Base-by-base conservation (phyloP, 2,888 invertebrate genomes). In the Nysson spinosus region DNA sequence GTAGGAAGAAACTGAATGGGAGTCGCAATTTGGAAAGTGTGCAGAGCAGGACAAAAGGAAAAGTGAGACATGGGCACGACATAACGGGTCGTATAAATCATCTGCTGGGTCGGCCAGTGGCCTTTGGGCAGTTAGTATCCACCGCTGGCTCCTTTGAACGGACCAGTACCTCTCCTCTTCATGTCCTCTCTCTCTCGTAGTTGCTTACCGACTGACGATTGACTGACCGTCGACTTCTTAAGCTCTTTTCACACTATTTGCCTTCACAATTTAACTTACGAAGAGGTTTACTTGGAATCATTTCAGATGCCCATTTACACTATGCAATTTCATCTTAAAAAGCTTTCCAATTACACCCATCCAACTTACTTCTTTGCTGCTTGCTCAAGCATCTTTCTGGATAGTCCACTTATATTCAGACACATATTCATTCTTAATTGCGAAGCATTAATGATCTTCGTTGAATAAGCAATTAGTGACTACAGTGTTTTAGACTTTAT, bases 11-110 rank as follows among this genome's bases (percentile, higher is more conserved):
- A 60, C 63, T 76, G 76, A 75, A 75, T 76, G 74, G 63, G 55
- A 67, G 69, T 56, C 58, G 66, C 67, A 70, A 77, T 80, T 80
- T 76, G 69, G 70, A 69, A 78, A 75, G 75, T 68, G 73, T 65
- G 69, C 56, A 57, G 68, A 44, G 39, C 55, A 54, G 63, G 69
- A 65, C 76, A 78, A 73, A 76, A 77, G 79, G 79, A 79, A 80
- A 78, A 80, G 78, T 79, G 77, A 72, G 68, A 62, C 54, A 50
- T 54, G 74, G 67, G 69, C 57, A 74, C 75, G 79, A 75, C 76
- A 81, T 83, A 83, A 83, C 81, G 82, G 83, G 74, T 77, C 78
- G 78, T 77, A 82, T 82, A 83, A 83, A 84, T 83, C 82, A 83
- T 80, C 71, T 68, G 76, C 66, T 72, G 62, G 74, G 77, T 79